Conservation (phyloP, 2,113 vertebrate genomes). For the Heterotis niloticus region DNA sequence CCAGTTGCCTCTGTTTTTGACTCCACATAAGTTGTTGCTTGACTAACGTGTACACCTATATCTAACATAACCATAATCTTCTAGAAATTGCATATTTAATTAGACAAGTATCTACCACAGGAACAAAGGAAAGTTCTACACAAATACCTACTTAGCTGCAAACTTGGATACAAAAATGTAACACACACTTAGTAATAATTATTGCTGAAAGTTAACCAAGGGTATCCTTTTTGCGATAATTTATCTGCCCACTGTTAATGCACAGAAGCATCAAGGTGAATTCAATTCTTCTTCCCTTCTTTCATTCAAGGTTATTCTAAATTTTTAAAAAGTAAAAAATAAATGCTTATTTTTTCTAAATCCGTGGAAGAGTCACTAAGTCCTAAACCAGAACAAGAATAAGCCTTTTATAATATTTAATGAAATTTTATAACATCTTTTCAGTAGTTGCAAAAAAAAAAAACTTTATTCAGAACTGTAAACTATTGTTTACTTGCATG, state of each 20-base stretch:
- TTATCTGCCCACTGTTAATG: not conserved
- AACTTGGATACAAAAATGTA: not conserved
- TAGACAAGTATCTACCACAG: too few species aligned
- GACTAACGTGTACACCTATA: too few species aligned
- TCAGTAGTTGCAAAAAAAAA: slow-evolving; percentile 45
- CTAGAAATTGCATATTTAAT: too few species aligned
- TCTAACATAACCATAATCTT: too few species aligned
- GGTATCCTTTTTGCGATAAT: not conserved
- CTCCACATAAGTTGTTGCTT: too few species aligned
- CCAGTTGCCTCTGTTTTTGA: too few species aligned
- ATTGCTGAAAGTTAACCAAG: not conserved
- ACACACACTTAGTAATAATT: not conserved
- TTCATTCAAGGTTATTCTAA: too few species aligned
- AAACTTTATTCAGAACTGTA: slow-evolving; percentile 63
- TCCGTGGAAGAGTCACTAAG: not conserved
- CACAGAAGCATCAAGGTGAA: slow-evolving; percentile 42
- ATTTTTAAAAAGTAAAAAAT: too few species aligned
- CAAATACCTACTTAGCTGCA: not conserved
- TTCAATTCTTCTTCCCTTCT: not conserved
- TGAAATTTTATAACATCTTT: not conserved
- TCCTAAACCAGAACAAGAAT: too few species aligned
- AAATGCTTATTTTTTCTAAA: slow-evolving; percentile 41
- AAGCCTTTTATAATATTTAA: not conserved
- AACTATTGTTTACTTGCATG: slow-evolving; percentile 43
- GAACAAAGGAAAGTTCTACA: too few species aligned